phyloP scores from a whole-genome alignment of 2,888 invertebrate species.

The Noctua janthe region DNA sequence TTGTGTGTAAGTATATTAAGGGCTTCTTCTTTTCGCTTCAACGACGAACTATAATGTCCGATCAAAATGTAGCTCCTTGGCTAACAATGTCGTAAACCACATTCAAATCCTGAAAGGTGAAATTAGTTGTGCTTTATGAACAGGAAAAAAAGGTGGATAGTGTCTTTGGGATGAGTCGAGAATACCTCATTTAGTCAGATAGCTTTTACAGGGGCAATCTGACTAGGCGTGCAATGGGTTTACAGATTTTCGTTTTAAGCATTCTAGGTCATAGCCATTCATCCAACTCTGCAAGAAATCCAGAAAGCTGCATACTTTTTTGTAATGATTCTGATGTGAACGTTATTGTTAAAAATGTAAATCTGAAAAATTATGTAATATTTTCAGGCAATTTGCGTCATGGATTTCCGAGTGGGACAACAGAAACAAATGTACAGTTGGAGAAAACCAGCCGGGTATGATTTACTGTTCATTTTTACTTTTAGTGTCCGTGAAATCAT shows the following conservation, averaged over 20 bases:
- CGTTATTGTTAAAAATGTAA: not conserved
- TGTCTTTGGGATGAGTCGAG: not conserved
- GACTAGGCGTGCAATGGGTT: not conserved
- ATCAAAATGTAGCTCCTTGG: not conserved
- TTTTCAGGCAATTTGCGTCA: conserved; percentile 86
- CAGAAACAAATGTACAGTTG: conserved; percentile 86
- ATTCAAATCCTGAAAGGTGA: no score
- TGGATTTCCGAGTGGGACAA: conserved; percentile 87
- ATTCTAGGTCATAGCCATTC: not conserved
- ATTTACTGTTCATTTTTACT: conserved; percentile 1
- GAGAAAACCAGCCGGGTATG: conserved; percentile 84
- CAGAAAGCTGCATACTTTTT: not conserved
- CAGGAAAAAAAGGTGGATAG: not conserved
- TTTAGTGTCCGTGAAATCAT: not conserved
- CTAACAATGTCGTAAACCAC: no score
- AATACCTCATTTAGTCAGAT: not conserved
- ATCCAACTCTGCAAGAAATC: not conserved
- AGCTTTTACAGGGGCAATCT: not conserved
- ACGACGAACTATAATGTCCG: not conserved
- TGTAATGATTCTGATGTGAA: not conserved
- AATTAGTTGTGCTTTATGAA: not conserved
- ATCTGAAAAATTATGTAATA: not conserved
- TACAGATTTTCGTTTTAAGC: not conserved
- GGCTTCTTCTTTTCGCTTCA: not conserved
- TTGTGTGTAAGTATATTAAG: conserved; percentile 91